Conservation (phyloP, 2,888 invertebrate species). For the Dynastes hyllus region DNA sequence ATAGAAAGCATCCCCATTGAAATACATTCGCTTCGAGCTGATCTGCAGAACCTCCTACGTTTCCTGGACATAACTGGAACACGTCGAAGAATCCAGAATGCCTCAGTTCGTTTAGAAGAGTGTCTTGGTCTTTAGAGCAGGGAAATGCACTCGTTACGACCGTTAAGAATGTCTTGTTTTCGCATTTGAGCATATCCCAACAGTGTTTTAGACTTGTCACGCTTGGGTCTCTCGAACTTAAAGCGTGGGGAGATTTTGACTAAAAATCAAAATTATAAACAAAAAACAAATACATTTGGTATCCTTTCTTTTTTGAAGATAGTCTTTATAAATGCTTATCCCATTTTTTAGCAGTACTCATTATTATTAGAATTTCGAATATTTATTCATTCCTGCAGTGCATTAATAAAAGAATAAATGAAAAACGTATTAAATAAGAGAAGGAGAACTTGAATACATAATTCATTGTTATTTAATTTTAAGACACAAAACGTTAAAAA, state of each 20-base stretch:
- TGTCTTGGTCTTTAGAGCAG: slow-evolving; percentile 91
- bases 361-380: too few species aligned
- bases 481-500: too few species aligned
- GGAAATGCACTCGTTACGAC: slow-evolving; percentile 97
- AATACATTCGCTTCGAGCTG: slow-evolving; percentile 74
- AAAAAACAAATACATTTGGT: too few species aligned
- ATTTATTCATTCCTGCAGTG: too few species aligned
- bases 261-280: slow-evolving; percentile 54
- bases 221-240: slow-evolving; percentile 86
- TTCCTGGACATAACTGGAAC: slow-evolving; percentile 84
- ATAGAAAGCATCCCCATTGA: slow-evolving; percentile 94
- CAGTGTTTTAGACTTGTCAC: slow-evolving; percentile 91
- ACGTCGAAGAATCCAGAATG: slow-evolving; percentile 94
- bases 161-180: slow-evolving; percentile 91
- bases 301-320: too few species aligned
- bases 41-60: slow-evolving; percentile 70
- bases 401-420: too few species aligned
- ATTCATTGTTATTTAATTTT: too few species aligned
- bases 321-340: too few species aligned
- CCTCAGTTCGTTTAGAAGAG: slow-evolving; percentile 88
- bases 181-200: slow-evolving; percentile 95
- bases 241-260: slow-evolving; percentile 84
- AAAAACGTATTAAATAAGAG: too few species aligned
- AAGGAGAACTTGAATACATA: too few species aligned
- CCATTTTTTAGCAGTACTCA: too few species aligned